Percentiles rank a stretch among this genome's conserved stretches.
phyloP scores from a whole-genome alignment of 2,113 vertebrate species.

The Dipodomys ordii region DNA sequence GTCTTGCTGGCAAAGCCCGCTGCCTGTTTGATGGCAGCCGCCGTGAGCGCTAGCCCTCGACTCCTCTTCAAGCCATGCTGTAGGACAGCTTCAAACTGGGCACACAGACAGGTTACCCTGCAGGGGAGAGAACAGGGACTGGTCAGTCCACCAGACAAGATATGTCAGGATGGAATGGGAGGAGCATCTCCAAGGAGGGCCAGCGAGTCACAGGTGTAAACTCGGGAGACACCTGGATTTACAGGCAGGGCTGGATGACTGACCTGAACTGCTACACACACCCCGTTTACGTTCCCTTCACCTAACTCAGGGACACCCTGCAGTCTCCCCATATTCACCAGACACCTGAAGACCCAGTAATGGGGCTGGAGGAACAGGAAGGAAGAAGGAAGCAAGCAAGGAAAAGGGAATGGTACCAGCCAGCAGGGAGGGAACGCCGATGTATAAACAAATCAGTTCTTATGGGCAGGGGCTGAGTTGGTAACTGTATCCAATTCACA shows the following conservation, averaged over 20 bases:
- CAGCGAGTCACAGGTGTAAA: not conserved
- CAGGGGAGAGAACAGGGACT: conserved; percentile 72
- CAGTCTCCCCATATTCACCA: not conserved
- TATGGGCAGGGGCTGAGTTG: not conserved
- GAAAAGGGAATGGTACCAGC: conserved; percentile 4
- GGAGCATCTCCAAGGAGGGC: not conserved
- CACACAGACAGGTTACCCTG: conserved; percentile 98
- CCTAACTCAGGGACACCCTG: not conserved
- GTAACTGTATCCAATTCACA: conserved; percentile 46
- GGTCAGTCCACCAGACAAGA: not conserved
- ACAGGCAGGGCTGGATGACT: not conserved
- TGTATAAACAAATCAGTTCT: conserved; percentile 61
- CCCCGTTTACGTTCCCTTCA: not conserved
- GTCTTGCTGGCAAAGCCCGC: conserved; percentile 96
- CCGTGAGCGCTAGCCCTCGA: conserved; percentile 94
- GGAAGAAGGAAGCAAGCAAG: not conserved
- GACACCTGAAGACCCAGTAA: not conserved
- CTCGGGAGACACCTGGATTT: not conserved
- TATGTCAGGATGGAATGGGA: not conserved
- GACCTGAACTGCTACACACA: no score
- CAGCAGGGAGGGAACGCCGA: not conserved
- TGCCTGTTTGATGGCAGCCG: conserved; percentile 96
- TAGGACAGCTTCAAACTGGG: conserved; percentile 96
- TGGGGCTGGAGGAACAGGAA: not conserved
- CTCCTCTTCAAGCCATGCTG: conserved; percentile 97